phyloP scores from a whole-genome alignment of 2,113 vertebrate genomes.

The Archilochus colubris region DNA sequence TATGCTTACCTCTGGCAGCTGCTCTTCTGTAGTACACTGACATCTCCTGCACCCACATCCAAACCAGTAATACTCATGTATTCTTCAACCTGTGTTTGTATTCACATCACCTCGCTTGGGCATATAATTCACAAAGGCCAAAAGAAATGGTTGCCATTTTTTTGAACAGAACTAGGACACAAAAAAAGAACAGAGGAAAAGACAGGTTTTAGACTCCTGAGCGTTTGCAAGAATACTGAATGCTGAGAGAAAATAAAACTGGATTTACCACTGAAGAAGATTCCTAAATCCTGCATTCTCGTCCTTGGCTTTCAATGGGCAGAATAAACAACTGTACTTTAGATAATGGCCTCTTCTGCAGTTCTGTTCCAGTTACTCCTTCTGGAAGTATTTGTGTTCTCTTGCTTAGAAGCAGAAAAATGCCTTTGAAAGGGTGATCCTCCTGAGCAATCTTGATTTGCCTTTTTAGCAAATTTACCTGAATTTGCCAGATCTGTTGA shows the following conservation, averaged over 20 bases:
- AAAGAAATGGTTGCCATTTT: neutral
- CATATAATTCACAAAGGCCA: neutral
- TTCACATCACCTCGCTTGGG: neutral
- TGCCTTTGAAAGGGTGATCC: slow-evolving; percentile 13
- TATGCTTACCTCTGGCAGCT: slow-evolving; percentile 55
- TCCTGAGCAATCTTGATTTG: neutral
- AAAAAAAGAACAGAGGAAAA: neutral
- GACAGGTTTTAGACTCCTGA: neutral
- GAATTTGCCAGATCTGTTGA: slow-evolving; percentile 27
- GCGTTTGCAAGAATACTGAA: neutral
- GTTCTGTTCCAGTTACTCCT: neutral
- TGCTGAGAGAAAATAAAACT: neutral
- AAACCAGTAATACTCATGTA: neutral
- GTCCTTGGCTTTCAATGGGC: neutral
- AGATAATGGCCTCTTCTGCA: neutral
- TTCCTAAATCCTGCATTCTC: neutral
- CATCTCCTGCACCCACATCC: neutral
- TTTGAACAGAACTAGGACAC: neutral
- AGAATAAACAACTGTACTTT: slow-evolving; percentile 2
- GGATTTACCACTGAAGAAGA: neutral
- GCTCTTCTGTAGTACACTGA: neutral
- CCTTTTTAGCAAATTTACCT: neutral
- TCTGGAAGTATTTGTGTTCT: neutral
- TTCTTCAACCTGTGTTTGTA: neutral
- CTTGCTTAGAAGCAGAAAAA: slow-evolving; percentile 23